Evolutionary conservation across 2,797 vertebrate species (phyloP), one percentile per base, ranked within the genome.

Genomic region (Anabas testudineus): DNA sequence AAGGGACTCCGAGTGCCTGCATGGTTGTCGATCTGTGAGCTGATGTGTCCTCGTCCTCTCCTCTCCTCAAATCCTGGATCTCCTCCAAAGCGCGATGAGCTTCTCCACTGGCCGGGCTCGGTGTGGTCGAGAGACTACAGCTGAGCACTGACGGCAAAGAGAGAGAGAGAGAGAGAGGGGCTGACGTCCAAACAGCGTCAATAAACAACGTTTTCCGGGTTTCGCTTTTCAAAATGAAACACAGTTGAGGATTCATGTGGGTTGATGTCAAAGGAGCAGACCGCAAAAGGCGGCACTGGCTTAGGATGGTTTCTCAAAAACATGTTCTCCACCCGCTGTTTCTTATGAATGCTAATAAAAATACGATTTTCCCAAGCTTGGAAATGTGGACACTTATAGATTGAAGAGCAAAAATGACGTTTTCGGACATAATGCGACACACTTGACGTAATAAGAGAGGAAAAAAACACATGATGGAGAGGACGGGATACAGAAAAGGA

Each of bases 1-100:
- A 55, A 28, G 84, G 57, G 80, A 87, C 67, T 71, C 87, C 78
- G 80, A 85, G 76, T 67, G 43, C 81, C 78, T 85, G 84, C 91
- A 93, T 90, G 81, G 70, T 73, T 67, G 72, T 62, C 58, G 74
- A 48, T 60, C 60, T 8, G 70, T 28, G 68, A 1, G 21, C 70
- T 54, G 85, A 59, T 36, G 66, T 69, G 54, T 77, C 66, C 54
- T 28, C 71, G 84, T 88, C 71, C 67, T 84, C 79, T 73, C 64
- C 74, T 81, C 81, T 32, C 37, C 75, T 43, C 56, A 77, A 75
- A 80, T 78, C 81, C 80, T 77, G 80, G 65, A 46, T 56, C 85
- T 22, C 52, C 71, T 74, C 30, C 63, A n/a, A 1, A 45, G 67
- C 19, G 84, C 67, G 46, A 72, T 67, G 74, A 41, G 63, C 65